Evolutionary conservation across 2,113 vertebrate genomes (phyloP), one percentile per base, ranked within the genome.

Genomic region (Dendropsophus ebraccatus): DNA sequence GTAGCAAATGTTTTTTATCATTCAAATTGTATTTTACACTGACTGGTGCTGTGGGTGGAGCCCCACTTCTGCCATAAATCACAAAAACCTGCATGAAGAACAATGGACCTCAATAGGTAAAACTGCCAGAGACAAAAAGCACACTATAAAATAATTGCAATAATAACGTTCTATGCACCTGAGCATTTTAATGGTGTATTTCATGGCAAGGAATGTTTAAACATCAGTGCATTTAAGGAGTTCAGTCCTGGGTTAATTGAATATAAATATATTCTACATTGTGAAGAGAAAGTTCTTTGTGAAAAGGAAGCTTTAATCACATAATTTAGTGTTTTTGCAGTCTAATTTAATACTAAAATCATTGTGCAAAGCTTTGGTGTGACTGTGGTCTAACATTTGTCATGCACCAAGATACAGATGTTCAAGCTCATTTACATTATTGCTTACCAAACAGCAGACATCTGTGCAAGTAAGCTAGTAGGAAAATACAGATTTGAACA

Each of bases 361-460:
- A 87, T 87, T 85, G 30, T 52, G 32, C 87, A 47, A 85, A 19
- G 81, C 49, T 14, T 78, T 85, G 58, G 17, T 14, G 8, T 67
- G 21, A 88, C 56, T 87, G 37, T 85, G 35, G 75, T 88, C 79
- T 85, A 54, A 76, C 9, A 76, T 81, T 49, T 86, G 49, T 86
- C 79, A 89, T 81, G 85, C 6, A 87, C 60, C 67, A 86, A 88
- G 58, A 89, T 52, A 81, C 81, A 90, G 28, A 89, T 89, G 1
- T 87, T 7, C 1, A 28, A 82, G 88, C 84, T 87, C 32, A 58
- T 79, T 90, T 88, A 90, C 9, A 90, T 88, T 88, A 84, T 90
- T n/a, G 23, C 87, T 88, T 89, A 88, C 58, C 28, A 78, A 91
- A 86, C 82, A 80, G 23, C 67, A 87, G 88, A 88, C 78, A 79